Evolutionary conservation across 2,888 invertebrate species (phyloP).

Genomic region (Tetanocera ferruginea): DNA sequence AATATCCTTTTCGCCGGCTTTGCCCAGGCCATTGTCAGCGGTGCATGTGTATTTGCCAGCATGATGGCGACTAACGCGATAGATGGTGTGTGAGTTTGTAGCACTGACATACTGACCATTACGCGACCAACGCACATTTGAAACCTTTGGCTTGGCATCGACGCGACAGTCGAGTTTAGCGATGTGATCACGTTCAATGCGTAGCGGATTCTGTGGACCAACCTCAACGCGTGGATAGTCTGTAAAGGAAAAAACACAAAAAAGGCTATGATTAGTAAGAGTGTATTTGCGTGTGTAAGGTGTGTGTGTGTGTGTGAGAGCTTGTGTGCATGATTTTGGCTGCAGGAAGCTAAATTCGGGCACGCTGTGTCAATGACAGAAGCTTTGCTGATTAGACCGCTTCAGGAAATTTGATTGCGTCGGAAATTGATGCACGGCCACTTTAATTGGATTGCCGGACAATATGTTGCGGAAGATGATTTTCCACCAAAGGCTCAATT

Average conservation of each 20-base stretch:
- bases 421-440: constrained; percentile 7
- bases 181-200: constrained; percentile 87
- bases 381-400: background rate
- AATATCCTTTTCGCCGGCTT: constrained; percentile 84
- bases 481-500: background rate
- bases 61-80: constrained; percentile 84
- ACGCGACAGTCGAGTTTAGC: constrained; percentile 89
- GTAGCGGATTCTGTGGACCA: constrained; percentile 89
- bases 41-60: constrained; percentile 91
- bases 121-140: constrained; percentile 87
- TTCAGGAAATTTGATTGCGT: constrained; percentile 23
- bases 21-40: constrained; percentile 88
- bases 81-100: constrained; percentile 82
- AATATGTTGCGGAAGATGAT: background rate
- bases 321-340: no score
- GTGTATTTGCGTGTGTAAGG: background rate
- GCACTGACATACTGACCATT: constrained; percentile 88
- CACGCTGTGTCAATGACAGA: background rate
- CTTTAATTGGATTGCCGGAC: constrained; percentile 8
- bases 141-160: constrained; percentile 91
- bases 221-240: constrained; percentile 94
- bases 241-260: constrained; percentile 62
- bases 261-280: background rate
- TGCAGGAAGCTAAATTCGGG: background rate
- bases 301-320: background rate